Conservation (phyloP, 2,888 invertebrate species). For the Andrena camellia region DNA sequence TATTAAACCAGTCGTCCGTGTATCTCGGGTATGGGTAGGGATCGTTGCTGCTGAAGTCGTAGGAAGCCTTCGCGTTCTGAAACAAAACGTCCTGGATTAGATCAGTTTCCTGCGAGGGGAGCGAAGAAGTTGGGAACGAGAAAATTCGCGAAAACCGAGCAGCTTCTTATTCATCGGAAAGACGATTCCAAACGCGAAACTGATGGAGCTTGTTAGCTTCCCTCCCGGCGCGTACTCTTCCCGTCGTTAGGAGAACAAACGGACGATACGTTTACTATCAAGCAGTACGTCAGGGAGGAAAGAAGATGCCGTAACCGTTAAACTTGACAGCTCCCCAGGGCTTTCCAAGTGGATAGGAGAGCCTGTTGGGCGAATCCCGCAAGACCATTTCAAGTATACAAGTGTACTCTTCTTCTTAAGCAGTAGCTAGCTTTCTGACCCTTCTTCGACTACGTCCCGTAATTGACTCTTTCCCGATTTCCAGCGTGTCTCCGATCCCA, state of each 20-base stretch:
- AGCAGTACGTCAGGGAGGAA: neutral
- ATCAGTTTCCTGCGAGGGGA: neutral
- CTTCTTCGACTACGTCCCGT: neutral
- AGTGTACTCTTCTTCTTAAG: conserved; percentile 3
- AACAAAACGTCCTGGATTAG: conserved; percentile 72
- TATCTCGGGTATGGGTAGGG: conserved; percentile 99
- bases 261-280: neutral
- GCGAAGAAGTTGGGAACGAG: neutral
- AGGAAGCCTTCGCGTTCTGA: conserved; percentile 98
- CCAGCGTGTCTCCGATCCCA: neutral
- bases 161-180: neutral
- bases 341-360: neutral
- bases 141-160: neutral
- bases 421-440: neutral
- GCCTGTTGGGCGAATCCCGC: neutral
- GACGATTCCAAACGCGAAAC: neutral
- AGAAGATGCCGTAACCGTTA: neutral
- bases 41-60: conserved; percentile 99
- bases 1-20: conserved; percentile 99
- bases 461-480: neutral
- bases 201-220: conserved; percentile 5
- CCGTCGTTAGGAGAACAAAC: neutral
- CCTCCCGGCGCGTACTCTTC: neutral
- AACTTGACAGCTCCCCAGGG: conserved; percentile 6
- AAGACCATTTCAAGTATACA: neutral